A percentile compares a stretch with the other conserved stretches of the same genome.
phyloP scores from a whole-genome alignment of 2,888 invertebrate species.

The Netelia melanura region DNA sequence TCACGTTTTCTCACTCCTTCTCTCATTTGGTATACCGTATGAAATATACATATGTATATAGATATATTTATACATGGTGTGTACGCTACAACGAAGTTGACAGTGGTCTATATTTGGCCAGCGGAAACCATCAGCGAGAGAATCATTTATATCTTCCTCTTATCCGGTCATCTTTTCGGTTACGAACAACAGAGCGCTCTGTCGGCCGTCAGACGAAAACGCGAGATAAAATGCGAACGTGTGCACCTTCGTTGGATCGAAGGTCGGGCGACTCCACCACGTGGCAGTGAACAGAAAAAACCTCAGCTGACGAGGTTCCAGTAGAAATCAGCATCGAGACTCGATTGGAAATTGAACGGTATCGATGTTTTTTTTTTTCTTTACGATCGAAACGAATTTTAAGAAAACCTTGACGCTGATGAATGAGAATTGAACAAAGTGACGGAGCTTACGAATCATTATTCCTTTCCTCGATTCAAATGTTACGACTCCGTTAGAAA shows the following conservation, averaged over 20 bases:
- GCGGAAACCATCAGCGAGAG: conserved; percentile 74
- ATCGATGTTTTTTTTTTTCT: background rate
- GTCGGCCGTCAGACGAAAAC: conserved; percentile 29
- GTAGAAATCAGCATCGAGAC: background rate
- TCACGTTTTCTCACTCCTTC: conserved; percentile 49
- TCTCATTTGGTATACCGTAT: conserved; percentile 1
- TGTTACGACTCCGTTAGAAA: conserved; percentile 8
- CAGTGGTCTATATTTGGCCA: conserved; percentile 79
- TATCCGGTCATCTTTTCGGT: conserved; percentile 77
- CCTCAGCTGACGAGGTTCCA: conserved; percentile 24
- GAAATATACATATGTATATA: conserved; percentile 33
- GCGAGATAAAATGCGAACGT: conserved; percentile 31
- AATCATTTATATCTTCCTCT: conserved; percentile 78
- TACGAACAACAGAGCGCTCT: conserved; percentile 59
- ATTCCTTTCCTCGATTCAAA: background rate
- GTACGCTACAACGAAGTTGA: conserved; percentile 65
- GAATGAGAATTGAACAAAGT: background rate
- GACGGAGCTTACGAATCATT: background rate
- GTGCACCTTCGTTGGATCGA: conserved; percentile 26
- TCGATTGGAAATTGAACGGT: background rate
- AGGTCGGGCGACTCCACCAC: conserved; percentile 18
- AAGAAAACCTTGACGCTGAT: background rate
- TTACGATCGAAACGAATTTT: background rate
- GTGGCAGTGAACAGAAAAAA: conserved; percentile 5
- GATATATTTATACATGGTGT: conserved; percentile 13